These are phyloP conservation scores for Channa striata DNA, from an alignment of 2,797 vertebrate genomes.

Conservation along the genomic window DNA sequence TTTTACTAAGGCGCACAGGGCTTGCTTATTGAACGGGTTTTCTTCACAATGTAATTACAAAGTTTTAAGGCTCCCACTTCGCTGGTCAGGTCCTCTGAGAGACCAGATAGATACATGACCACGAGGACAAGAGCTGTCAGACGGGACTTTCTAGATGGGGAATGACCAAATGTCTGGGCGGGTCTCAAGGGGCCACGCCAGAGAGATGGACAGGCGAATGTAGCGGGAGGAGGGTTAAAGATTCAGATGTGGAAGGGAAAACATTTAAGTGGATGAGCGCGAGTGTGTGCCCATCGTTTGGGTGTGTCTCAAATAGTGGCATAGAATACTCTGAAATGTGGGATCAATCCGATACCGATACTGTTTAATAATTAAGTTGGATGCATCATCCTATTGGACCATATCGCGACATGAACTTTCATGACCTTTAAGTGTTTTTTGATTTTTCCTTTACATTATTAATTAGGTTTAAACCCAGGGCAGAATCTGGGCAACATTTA, in stretches of 20 bases:
- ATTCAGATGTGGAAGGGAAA: conserved; percentile 33
- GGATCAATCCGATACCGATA: too few species aligned
- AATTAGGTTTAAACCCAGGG: too few species aligned
- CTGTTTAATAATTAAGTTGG: too few species aligned
- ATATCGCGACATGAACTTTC: too few species aligned
- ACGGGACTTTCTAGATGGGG: conserved; percentile 17
- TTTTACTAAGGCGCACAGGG: background rate
- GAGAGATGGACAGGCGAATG: conserved; percentile 29
- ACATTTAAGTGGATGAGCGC: too few species aligned
- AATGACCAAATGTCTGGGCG: conserved; percentile 39
- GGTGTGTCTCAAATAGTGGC: background rate
- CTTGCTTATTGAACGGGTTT: background rate
- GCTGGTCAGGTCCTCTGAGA: conserved; percentile 2
- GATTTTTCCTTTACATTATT: too few species aligned
- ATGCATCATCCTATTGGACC: too few species aligned
- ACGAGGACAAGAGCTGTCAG: conserved; percentile 23
- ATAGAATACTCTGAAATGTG: too few species aligned
- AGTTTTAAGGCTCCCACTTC: background rate
- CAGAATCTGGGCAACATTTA: too few species aligned
- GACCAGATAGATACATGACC: conserved; percentile 22
- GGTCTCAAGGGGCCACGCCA: conserved; percentile 6
- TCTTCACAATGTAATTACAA: conserved; percentile 14
- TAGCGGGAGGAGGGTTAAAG: conserved; percentile 41
- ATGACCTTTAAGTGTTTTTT: too few species aligned
- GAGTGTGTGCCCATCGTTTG: background rate